Percentiles rank a stretch among this genome's conserved stretches.
phyloP scores from a whole-genome alignment of 2,888 invertebrate genomes.

The Tetramorium bicarinatum region DNA sequence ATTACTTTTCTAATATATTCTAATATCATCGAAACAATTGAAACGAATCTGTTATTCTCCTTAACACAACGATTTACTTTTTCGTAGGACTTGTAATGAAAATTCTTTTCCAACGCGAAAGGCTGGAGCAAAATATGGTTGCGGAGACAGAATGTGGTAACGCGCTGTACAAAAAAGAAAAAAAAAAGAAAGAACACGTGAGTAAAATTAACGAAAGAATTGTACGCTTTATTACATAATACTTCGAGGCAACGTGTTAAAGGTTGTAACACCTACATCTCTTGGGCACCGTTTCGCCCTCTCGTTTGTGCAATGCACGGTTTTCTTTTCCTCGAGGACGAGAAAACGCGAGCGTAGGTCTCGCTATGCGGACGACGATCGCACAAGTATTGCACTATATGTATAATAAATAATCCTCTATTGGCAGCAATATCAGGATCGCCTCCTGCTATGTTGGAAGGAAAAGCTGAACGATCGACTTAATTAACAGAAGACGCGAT shows the following conservation, averaged over 20 bases:
- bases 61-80: not conserved
- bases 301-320: conserved; percentile 14
- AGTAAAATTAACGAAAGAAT: conserved; percentile 43
- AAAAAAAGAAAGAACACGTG: conserved; percentile 25
- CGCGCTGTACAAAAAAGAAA: not conserved
- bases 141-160: not conserved
- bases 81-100: not conserved
- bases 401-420: conserved; percentile 26
- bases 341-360: not conserved
- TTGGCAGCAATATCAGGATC: conserved; percentile 40
- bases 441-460: conserved; percentile 45
- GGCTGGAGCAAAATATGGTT: not conserved
- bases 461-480: conserved; percentile 36
- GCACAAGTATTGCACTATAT: conserved; percentile 6
- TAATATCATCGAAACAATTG: not conserved
- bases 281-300: not conserved
- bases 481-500: conserved; percentile 28
- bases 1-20: not conserved
- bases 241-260: conserved; percentile 43
- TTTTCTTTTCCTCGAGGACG: conserved; percentile 14
- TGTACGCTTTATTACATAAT: conserved; percentile 52
- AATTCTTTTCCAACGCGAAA: not conserved
- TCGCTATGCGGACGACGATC: not conserved
- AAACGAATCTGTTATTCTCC: not conserved
- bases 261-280: conserved; percentile 3